phyloP scores from a whole-genome alignment of 2,113 vertebrate species.

The Nothobranchius furzeri region DNA sequence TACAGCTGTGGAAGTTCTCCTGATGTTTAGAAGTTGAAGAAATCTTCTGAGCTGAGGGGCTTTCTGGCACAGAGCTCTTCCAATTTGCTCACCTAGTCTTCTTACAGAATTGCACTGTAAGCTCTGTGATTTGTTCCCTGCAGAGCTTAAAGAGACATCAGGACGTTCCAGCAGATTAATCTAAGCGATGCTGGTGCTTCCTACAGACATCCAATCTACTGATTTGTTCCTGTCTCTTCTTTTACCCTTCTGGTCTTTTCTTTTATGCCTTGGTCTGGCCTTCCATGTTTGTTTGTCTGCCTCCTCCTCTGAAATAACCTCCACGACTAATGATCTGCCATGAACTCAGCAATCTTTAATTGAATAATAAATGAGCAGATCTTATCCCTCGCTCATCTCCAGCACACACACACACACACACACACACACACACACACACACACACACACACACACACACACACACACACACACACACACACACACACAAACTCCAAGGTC shows the following conservation, averaged over 20 bases:
- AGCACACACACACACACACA: conserved; percentile 22
- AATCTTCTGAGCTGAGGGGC: conserved; percentile 26
- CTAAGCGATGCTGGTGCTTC: conserved; percentile 8
- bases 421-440: conserved; percentile 11
- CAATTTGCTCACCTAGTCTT: conserved; percentile 27
- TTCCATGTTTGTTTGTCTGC: conserved; percentile 12
- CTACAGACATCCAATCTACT: conserved; percentile 16
- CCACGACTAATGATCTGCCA: conserved; percentile 60
- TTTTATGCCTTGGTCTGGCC: not conserved
- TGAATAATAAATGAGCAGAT: conserved; percentile 76
- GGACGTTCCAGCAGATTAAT: not conserved
- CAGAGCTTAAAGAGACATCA: conserved; percentile 26
- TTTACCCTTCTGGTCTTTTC: not conserved
- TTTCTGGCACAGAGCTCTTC: conserved; percentile 34
- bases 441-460: conserved; percentile 17
- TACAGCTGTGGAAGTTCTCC: conserved; percentile 21
- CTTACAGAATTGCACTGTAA: conserved; percentile 30
- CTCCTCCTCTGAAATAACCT: conserved; percentile 63
- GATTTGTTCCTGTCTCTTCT: not conserved
- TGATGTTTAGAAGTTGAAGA: conserved; percentile 30
- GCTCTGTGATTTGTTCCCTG: conserved; percentile 13
- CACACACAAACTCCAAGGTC: conserved; percentile 49
- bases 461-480: conserved; percentile 5
- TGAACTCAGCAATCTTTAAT: conserved; percentile 65
- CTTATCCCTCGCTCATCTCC: conserved; percentile 58